phyloP scores from a whole-genome alignment of 2,797 vertebrate species.

The Kryptopterus vitreolus region DNA sequence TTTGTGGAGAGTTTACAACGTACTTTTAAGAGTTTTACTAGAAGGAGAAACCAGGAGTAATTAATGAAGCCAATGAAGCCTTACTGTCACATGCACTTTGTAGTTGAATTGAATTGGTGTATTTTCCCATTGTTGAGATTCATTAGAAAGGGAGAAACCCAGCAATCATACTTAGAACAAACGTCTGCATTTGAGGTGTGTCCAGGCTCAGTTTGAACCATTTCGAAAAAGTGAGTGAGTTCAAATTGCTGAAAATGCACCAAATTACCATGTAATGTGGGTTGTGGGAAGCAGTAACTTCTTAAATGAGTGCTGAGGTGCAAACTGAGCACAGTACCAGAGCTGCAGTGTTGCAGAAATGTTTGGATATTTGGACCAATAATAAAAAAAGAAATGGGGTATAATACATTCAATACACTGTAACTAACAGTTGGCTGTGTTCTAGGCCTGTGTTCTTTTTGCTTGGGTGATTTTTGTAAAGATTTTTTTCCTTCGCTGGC shows the following conservation, averaged over 20 bases:
- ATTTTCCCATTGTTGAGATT: not conserved
- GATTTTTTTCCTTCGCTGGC: too few species aligned
- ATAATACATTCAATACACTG: conserved; percentile 5
- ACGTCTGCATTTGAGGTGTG: not conserved
- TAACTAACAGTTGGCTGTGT: not conserved
- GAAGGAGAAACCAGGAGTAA: not conserved
- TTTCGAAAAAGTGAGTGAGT: not conserved
- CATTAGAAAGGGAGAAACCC: not conserved
- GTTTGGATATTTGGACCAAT: not conserved
- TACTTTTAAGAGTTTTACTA: not conserved
- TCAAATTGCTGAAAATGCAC: not conserved
- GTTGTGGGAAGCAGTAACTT: not conserved
- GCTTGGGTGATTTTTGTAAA: not conserved
- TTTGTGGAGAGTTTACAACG: not conserved
- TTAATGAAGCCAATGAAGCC: not conserved
- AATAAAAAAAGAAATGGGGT: not conserved
- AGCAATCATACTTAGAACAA: not conserved
- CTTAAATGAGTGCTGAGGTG: not conserved
- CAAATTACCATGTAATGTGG: not conserved
- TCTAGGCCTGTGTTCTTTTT: not conserved
- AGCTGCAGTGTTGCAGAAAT: not conserved
- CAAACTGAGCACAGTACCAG: not conserved
- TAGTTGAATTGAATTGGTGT: not conserved
- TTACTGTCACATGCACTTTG: not conserved
- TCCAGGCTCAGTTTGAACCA: not conserved